Evolutionary conservation across 23 tunicate genomes (phyloP).

Genomic region (Diplosoma virens): DNA sequence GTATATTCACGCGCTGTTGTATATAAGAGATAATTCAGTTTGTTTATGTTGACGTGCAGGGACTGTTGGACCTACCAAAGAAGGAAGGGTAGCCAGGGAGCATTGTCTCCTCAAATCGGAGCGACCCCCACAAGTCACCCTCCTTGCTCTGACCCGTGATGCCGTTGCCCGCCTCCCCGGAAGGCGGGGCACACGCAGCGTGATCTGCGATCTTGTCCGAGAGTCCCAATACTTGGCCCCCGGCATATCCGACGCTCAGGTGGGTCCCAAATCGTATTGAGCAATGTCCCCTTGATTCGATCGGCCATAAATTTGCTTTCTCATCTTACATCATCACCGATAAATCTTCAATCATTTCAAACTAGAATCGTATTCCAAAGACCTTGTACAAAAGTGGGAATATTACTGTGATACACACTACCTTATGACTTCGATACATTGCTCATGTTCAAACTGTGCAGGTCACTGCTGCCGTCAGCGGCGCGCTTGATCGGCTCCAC

Average conservation of each 20-base stretch:
- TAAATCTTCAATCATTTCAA: too few relatives aligned
- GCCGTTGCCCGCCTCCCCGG: conserved; percentile 58
- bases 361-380: too few relatives aligned
- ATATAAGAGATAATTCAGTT: too few relatives aligned
- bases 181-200: conserved; percentile 40
- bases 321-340: too few relatives aligned
- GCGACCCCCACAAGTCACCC: conserved; percentile 65
- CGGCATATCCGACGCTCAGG: conserved; percentile 48
- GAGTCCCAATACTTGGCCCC: conserved; percentile 63
- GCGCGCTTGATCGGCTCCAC: conserved; percentile 58
- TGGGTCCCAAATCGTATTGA: too few relatives aligned
- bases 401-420: too few relatives aligned
- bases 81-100: conserved; percentile 55
- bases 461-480: conserved; percentile 70
- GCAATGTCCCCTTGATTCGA: too few relatives aligned
- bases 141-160: conserved; percentile 58
- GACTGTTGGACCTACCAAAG: conserved; percentile 41
- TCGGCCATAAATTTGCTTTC: too few relatives aligned
- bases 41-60: conserved; percentile 37
- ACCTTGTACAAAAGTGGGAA: too few relatives aligned
- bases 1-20: too few relatives aligned
- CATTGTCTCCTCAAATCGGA: conserved; percentile 52
- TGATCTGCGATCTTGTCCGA: conserved; percentile 36
- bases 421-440: background rate
- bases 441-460: background rate